A percentile compares a stretch with the other conserved stretches of the same genome.
phyloP scores from a whole-genome alignment of 2,888 invertebrate species.

The Hermodice carunculata region DNA sequence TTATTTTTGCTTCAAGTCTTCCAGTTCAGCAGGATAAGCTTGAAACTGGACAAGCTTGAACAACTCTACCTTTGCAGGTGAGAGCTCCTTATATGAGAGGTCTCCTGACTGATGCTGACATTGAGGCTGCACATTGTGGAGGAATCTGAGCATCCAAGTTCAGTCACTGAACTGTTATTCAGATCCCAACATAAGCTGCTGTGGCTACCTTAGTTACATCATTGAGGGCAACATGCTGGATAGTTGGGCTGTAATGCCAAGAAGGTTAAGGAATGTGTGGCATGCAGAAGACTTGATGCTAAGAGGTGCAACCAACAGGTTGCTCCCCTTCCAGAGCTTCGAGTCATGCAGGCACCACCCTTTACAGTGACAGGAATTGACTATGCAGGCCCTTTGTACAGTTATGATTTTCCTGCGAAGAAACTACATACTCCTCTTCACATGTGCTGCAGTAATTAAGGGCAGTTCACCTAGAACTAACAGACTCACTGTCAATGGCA shows the following conservation, averaged over 20 bases:
- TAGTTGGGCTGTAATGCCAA: neutral
- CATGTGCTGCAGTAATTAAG: constrained; percentile 26
- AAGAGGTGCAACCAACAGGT: neutral
- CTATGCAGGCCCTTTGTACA: constrained; percentile 25
- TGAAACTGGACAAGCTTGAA: no score
- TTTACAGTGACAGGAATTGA: constrained; percentile 26
- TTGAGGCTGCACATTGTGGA: no score
- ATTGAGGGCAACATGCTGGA: neutral
- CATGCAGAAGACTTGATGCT: neutral
- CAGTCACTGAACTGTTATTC: neutral
- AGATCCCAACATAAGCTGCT: constrained; percentile 3
- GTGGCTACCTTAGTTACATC: neutral
- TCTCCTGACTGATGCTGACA: no score
- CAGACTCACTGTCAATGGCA: constrained; percentile 1
- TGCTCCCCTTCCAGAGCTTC: constrained; percentile 11
- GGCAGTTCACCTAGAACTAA: constrained; percentile 29
- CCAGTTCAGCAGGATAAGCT: no score
- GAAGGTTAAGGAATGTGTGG: constrained; percentile 2
- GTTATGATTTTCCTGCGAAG: neutral
- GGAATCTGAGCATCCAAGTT: no score
- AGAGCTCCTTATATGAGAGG: no score
- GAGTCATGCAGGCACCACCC: constrained; percentile 9
- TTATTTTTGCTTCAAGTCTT: no score
- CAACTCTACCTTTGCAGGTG: no score
- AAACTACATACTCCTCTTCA: constrained; percentile 27